These are phyloP conservation scores for Physella acuta DNA, from an alignment of 1,140 invertebrate species.

Conservation along the genomic window DNA sequence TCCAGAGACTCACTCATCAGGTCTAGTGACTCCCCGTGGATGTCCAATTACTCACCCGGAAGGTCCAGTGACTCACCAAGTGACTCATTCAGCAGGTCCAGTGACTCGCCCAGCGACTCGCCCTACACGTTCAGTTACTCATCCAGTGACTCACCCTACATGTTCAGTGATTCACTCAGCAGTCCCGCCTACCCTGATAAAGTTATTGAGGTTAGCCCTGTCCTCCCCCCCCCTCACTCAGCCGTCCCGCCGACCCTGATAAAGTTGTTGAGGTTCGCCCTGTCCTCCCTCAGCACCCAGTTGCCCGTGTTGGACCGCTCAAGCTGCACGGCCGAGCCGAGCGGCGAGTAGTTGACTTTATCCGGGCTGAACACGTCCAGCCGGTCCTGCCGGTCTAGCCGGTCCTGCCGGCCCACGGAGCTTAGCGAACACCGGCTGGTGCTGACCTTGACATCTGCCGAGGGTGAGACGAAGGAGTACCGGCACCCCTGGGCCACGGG, in stretches of 20 bases:
- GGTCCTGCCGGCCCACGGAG: conserved; percentile 8
- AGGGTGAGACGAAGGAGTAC: conserved; percentile 13
- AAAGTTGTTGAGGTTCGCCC: conserved; percentile 32
- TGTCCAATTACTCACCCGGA: too few species aligned
- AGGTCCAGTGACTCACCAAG: too few species aligned
- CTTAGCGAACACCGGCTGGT: conserved; percentile 6
- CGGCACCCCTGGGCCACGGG: conserved; percentile 17
- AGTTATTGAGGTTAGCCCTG: too few species aligned
- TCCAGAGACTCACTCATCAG: too few species aligned
- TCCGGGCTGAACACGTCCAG: not conserved
- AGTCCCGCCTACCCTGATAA: too few species aligned
- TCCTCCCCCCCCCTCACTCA: too few species aligned
- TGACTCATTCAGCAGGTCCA: too few species aligned
- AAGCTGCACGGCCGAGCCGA: conserved; percentile 10
- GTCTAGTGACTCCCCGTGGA: too few species aligned
- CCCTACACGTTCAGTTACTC: too few species aligned
- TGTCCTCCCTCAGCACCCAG: not conserved
- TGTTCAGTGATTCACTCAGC: too few species aligned
- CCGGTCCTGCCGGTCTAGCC: not conserved
- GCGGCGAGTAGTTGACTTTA: conserved; percentile 6
- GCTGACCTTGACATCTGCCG: conserved; percentile 10
- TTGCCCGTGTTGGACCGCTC: not conserved
- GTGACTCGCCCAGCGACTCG: too few species aligned
- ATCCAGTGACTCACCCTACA: too few species aligned
- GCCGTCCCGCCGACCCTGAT: conserved; percentile 8